Base-by-base conservation (phyloP, 2,797 vertebrate species). In the Sebastes itinus region DNA sequence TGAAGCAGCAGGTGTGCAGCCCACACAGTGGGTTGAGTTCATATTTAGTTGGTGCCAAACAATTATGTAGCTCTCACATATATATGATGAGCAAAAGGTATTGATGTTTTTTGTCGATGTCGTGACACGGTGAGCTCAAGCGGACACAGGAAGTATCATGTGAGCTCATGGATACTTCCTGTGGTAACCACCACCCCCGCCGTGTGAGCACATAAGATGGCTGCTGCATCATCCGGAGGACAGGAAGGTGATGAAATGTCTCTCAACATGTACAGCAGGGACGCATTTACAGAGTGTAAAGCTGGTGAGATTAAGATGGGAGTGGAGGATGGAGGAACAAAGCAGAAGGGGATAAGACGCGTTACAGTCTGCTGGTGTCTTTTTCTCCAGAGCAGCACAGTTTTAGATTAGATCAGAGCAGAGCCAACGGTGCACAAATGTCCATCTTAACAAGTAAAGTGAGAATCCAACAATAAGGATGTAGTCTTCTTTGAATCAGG, bases 201-300 rank as follows among this genome's bases (percentile, higher is more conserved):
- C 18, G 6, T 72, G 64, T 54, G 28, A 71, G 70, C 46, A 14
- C 46, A 58, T 74, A 87, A 88, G 65, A 88, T 89, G 88, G 87
- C 83, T 79, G 76, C 84, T 87, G 74, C 73, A 42, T 83, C 23
- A 70, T 20, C 49, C 60, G 32, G 35, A 78, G 10, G 60, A 80
- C 70, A 75, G 65, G 66, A 56, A 64, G 70, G 72, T 84, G 79
- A 69, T 65, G 67, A 80, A 79, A 83, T 38, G 65, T 69, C 54
- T 54, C 73, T 68, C 27, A 22, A 67, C 46, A 52, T 52, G 13
- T 52, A 32, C 65, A 67, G 65, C 66, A 65, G 68, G 49, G 52
- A 75, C 42, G 62, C 38, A 69, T 78, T 82, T 75, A 63, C n/a
- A 22, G 23, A 78, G 78, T 52, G 70, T 27, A 67, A 75, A 12